Percentiles rank a stretch among this genome's conserved stretches.
These are phyloP conservation scores for Aphidius ervi DNA, from an alignment of 1,140 invertebrate genomes.

Conservation along the genomic window DNA sequence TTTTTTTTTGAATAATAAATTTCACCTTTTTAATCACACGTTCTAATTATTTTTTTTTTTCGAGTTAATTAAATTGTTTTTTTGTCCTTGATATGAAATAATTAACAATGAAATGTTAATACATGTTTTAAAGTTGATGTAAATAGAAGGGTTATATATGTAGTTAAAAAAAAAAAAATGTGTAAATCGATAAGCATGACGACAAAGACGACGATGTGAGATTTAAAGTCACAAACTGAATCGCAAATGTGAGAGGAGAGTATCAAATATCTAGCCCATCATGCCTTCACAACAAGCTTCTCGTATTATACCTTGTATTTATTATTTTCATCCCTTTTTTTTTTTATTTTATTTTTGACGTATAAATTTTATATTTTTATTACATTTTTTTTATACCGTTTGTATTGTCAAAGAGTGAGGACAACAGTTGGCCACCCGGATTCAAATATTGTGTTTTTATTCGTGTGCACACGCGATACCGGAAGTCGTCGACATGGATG, in stretches of 20 bases:
- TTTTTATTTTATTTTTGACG: not conserved
- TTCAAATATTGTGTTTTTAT: slow-evolving; percentile 22
- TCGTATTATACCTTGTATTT: slow-evolving; percentile 4
- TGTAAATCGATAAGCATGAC: slow-evolving; percentile 23
- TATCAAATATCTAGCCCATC: slow-evolving; percentile 5
- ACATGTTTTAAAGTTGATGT: too few relatives aligned
- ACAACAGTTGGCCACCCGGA: slow-evolving; percentile 29
- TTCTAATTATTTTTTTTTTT: too few relatives aligned
- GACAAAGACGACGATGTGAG: slow-evolving; percentile 1
- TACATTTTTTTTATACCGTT: slow-evolving; percentile 6
- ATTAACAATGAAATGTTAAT: too few relatives aligned
- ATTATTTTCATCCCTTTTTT: not conserved
- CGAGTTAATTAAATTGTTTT: too few relatives aligned
- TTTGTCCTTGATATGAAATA: too few relatives aligned
- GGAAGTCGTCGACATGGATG: slow-evolving; percentile 31
- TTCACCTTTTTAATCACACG: too few relatives aligned
- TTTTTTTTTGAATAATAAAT: too few relatives aligned
- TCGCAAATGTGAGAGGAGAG: slow-evolving; percentile 18
- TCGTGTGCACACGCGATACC: slow-evolving; percentile 25
- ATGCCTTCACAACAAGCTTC: not conserved
- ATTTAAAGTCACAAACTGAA: slow-evolving; percentile 8
- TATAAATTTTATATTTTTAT: too few relatives aligned
- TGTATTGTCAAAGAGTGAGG: slow-evolving; percentile 22
- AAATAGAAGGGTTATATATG: too few relatives aligned
- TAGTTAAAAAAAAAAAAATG: not conserved